Evolutionary conservation across 2,888 invertebrate genomes (phyloP).

Genomic region (Agapostemon virescens): DNA sequence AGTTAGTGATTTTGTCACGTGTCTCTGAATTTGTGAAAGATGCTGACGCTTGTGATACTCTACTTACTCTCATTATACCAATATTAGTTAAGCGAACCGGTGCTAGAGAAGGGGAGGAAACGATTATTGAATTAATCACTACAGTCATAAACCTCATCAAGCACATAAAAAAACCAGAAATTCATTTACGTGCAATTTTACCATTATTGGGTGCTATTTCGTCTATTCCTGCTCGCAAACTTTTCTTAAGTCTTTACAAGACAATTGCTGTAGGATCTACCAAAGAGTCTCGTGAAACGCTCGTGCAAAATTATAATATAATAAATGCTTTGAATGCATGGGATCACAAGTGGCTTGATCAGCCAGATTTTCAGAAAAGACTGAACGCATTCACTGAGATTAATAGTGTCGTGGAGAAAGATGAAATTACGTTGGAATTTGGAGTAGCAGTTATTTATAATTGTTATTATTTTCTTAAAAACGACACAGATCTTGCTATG

Average conservation of each 20-base stretch:
- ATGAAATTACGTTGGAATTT: constrained; percentile 82
- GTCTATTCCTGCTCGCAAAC: constrained; percentile 85
- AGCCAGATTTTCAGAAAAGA: constrained; percentile 93
- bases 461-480: constrained; percentile 88
- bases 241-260: constrained; percentile 85
- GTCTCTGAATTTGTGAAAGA: constrained; percentile 88
- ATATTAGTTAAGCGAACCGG: constrained; percentile 86
- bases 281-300: constrained; percentile 73
- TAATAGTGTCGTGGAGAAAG: constrained; percentile 82
- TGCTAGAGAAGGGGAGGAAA: constrained; percentile 85
- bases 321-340: constrained; percentile 91
- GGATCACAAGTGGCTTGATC: constrained; percentile 94
- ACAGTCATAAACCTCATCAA: constrained; percentile 89
- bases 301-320: constrained; percentile 82
- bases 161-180: constrained; percentile 84
- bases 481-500: constrained; percentile 91
- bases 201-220: constrained; percentile 87
- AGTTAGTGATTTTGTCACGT: constrained; percentile 88
- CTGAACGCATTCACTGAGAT: constrained; percentile 89
- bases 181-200: constrained; percentile 86
- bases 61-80: constrained; percentile 87
- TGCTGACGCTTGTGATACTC: constrained; percentile 85
- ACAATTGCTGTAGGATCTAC: constrained; percentile 82
- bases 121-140: constrained; percentile 86
- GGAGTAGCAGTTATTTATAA: constrained; percentile 90